A percentile compares a stretch with the other conserved stretches of the same genome.
These are phyloP conservation scores for Zoanthus solanderi DNA, from an alignment of 92 coral and sea anemone species.

Conservation along the genomic window DNA sequence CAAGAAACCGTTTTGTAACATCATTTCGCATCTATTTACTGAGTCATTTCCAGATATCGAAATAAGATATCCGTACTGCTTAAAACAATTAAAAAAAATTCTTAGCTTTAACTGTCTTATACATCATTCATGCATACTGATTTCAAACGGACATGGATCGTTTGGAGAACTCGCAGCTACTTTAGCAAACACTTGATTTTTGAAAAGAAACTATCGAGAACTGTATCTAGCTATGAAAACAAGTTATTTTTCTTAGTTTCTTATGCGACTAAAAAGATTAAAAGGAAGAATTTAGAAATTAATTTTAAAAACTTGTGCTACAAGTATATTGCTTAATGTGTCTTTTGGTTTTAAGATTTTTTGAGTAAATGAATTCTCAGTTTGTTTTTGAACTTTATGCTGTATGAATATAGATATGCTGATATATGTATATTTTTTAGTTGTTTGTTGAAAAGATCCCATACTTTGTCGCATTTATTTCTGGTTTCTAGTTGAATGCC, in stretches of 20 bases:
- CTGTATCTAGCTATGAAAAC: not conserved
- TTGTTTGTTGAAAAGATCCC: not conserved
- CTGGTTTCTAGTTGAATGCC: not conserved
- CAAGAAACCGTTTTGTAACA: too few relatives aligned
- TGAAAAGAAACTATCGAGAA: not conserved
- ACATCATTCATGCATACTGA: too few relatives aligned
- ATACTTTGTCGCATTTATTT: not conserved
- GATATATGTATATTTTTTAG: not conserved
- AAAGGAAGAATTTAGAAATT: not conserved
- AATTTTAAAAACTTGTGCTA: not conserved
- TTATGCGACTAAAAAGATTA: not conserved
- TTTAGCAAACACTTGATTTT: not conserved
- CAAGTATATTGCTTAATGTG: not conserved
- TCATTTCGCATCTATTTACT: too few relatives aligned
- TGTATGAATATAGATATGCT: not conserved
- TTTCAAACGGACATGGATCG: too few relatives aligned
- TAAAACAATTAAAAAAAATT: too few relatives aligned
- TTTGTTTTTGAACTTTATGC: not conserved
- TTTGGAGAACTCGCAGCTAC: not conserved
- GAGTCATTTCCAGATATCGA: too few relatives aligned
- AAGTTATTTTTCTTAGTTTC: not conserved
- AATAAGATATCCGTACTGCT: too few relatives aligned
- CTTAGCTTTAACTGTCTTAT: too few relatives aligned
- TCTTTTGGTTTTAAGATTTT: not conserved
- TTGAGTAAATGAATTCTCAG: not conserved